Evolutionary conservation across 2,113 vertebrate genomes (phyloP).

Genomic region (Colossoma macropomum): DNA sequence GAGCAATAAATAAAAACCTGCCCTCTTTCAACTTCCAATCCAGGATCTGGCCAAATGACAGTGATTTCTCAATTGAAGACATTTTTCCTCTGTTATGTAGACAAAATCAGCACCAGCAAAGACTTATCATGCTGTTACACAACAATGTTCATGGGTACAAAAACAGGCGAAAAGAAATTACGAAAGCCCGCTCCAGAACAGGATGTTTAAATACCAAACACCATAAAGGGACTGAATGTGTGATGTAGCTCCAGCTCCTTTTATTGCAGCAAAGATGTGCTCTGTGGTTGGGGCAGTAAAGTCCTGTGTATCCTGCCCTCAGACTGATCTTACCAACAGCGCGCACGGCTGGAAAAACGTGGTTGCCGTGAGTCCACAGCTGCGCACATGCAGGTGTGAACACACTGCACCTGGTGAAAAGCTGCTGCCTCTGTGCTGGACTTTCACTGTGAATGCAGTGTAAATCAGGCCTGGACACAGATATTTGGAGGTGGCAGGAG

Average conservation of each 20-base stretch:
- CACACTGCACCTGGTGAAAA: slow-evolving; percentile 15
- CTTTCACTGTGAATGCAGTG: neutral
- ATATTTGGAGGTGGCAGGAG: too few species aligned
- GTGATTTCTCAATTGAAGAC: slow-evolving; percentile 39
- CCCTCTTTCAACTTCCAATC: slow-evolving; percentile 4
- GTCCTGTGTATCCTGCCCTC: slow-evolving; percentile 31
- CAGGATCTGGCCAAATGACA: slow-evolving; percentile 16
- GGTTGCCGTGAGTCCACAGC: slow-evolving; percentile 21
- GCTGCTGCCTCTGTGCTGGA: neutral
- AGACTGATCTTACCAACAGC: slow-evolving; percentile 27
- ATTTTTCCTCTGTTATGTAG: slow-evolving; percentile 25
- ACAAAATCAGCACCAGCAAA: neutral
- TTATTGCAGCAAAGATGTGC: slow-evolving; percentile 23
- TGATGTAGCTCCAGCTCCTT: slow-evolving; percentile 46
- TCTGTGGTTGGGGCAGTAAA: slow-evolving; percentile 47
- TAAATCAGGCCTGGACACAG: neutral
- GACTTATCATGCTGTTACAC: slow-evolving; percentile 25
- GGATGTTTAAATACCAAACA: slow-evolving; percentile 58
- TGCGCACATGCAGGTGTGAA: slow-evolving; percentile 29
- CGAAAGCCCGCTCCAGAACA: slow-evolving; percentile 1
- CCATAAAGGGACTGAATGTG: slow-evolving; percentile 31
- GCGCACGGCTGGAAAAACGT: slow-evolving; percentile 23
- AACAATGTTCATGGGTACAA: slow-evolving; percentile 29
- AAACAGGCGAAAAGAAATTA: slow-evolving; percentile 37
- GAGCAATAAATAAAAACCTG: neutral